Evolutionary conservation across 2,113 vertebrate genomes (phyloP).

Genomic region (Halichoerus grypus): DNA sequence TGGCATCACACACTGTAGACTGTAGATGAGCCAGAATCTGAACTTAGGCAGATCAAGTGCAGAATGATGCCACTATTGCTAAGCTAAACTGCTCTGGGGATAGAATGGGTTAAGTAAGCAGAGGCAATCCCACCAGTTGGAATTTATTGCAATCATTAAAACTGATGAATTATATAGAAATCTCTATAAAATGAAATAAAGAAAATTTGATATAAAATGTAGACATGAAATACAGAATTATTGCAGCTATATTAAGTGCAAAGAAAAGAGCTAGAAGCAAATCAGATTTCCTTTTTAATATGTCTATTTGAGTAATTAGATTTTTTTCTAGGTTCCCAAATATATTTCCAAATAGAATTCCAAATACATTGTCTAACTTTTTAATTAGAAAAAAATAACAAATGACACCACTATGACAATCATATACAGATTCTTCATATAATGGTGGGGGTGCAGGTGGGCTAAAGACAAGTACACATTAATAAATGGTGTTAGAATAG

Average conservation of each 20-base stretch:
- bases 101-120: neutral
- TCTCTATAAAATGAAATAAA: neutral
- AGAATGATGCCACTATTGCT: neutral
- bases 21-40: neutral
- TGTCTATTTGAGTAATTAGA: neutral
- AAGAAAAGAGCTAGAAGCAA: neutral
- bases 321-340: neutral
- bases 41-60: neutral
- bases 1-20: neutral
- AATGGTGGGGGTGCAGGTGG: neutral
- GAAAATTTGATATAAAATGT: neutral
- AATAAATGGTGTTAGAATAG: neutral
- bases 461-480: neutral
- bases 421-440: neutral
- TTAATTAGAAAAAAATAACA: conserved; percentile 7
- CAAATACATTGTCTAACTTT: neutral
- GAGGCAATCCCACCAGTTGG: neutral
- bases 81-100: neutral
- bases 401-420: neutral
- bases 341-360: neutral
- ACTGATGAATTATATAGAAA: neutral
- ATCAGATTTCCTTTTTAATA: neutral
- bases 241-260: neutral
- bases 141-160: neutral
- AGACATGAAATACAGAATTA: neutral